A percentile compares a stretch with the other conserved stretches of the same genome.
phyloP scores from a whole-genome alignment of 2,797 vertebrate species.

The Gadopsis marmoratus region DNA sequence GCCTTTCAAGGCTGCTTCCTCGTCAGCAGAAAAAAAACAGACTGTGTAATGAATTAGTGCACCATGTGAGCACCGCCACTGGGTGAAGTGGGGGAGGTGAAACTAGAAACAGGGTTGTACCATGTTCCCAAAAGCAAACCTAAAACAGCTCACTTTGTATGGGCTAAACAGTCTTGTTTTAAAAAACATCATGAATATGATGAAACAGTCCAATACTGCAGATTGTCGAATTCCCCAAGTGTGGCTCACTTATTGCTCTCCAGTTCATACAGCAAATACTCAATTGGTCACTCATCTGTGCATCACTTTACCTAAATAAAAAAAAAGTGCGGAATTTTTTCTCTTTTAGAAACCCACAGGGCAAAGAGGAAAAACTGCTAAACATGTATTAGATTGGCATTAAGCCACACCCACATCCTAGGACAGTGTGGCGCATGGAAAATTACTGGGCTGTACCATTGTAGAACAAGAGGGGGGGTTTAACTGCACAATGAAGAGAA shows the following conservation, averaged over 20 bases:
- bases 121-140: conserved; percentile 41
- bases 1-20: conserved; percentile 57
- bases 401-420: conserved; percentile 79
- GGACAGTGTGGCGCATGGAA: conserved; percentile 76
- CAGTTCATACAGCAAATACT: conserved; percentile 8
- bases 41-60: conserved; percentile 60
- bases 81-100: conserved; percentile 69
- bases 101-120: conserved; percentile 56
- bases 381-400: conserved; percentile 50
- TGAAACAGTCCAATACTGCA: conserved; percentile 3
- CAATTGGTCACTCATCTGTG: conserved; percentile 13
- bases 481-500: conserved; percentile 28
- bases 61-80: conserved; percentile 68
- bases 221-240: conserved; percentile 19
- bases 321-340: neutral
- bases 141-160: conserved; percentile 2
- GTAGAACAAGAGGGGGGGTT: conserved; percentile 51
- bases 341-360: conserved; percentile 13
- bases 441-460: conserved; percentile 83
- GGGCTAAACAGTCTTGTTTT: neutral
- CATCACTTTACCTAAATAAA: conserved; percentile 8
- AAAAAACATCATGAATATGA: conserved; percentile 2
- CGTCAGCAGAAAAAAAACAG: conserved; percentile 46
- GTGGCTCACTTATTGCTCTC: conserved; percentile 5
- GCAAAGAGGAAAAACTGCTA: conserved; percentile 32